Conservation (phyloP, 2,888 invertebrate genomes). For the Tachina grossa region DNA sequence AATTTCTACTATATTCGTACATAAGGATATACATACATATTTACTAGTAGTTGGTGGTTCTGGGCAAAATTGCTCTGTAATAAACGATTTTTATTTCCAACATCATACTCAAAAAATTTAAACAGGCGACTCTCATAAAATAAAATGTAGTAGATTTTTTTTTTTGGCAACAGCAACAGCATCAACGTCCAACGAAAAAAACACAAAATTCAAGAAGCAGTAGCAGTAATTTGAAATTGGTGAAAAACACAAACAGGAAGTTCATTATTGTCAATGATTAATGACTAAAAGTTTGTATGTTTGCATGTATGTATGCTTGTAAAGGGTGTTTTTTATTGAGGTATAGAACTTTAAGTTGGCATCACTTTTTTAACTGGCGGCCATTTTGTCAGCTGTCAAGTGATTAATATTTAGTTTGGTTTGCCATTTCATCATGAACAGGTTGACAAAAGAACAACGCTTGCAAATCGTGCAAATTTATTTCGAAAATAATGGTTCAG, state of each 20-base stretch:
- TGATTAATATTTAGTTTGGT: too few relatives aligned
- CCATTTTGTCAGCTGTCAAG: too few relatives aligned
- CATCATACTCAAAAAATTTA: conserved; percentile 40
- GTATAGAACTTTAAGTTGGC: too few relatives aligned
- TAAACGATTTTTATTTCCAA: conserved; percentile 57
- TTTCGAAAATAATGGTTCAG: too few relatives aligned
- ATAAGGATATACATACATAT: not conserved
- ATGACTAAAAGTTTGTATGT: conserved; percentile 74
- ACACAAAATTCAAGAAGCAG: not conserved
- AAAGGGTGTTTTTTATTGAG: too few relatives aligned
- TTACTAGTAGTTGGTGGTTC: not conserved
- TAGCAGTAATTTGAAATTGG: conserved; percentile 69
- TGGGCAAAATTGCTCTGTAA: conserved; percentile 32
- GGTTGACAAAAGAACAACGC: too few relatives aligned
- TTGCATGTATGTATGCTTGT: not conserved
- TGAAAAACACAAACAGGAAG: conserved; percentile 78
- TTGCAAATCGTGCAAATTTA: too few relatives aligned
- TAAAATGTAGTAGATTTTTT: conserved; percentile 52
- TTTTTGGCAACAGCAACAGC: conserved; percentile 58
- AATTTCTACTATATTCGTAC: conserved; percentile 5
- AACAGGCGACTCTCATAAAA: conserved; percentile 15
- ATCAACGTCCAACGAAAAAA: conserved; percentile 4
- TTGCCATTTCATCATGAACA: too few relatives aligned
- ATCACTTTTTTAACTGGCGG: too few relatives aligned
- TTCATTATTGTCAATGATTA: conserved; percentile 82